Percentiles rank a stretch among this genome's conserved stretches.
Evolutionary conservation across 2,797 vertebrate genomes (phyloP).

Genomic region (Neosalanx taihuensis): DNA sequence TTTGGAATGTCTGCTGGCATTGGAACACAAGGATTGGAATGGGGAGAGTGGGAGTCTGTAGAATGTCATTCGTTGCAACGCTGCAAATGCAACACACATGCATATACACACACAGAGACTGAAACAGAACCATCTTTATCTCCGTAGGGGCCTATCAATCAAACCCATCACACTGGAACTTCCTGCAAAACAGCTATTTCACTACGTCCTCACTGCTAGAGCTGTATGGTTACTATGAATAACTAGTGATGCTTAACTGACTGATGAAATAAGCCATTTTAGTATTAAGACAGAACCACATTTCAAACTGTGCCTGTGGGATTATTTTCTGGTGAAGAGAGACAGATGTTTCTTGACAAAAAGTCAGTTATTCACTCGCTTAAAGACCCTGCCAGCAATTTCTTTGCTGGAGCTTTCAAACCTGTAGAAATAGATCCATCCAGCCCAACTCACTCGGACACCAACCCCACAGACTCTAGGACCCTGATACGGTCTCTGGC

Average conservation of each 20-base stretch:
- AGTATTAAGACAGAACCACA: too few species aligned
- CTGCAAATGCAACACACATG: conserved; percentile 24
- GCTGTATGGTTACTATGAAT: not conserved
- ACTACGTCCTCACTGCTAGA: conserved; percentile 18
- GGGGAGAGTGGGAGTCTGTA: conserved; percentile 40
- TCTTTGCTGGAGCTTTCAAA: not conserved
- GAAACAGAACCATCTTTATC: conserved; percentile 43
- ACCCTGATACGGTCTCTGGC: not conserved
- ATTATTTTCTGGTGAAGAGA: too few species aligned
- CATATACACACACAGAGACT: conserved; percentile 20
- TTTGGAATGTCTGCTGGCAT: conserved; percentile 32
- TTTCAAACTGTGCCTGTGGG: too few species aligned
- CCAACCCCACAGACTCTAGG: not conserved
- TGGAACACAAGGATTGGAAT: conserved; percentile 41
- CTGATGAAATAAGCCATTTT: too few species aligned
- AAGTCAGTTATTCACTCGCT: too few species aligned
- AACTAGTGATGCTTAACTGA: not conserved
- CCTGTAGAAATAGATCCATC: not conserved
- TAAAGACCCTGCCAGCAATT: not conserved
- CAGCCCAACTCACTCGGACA: not conserved
- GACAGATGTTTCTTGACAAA: too few species aligned
- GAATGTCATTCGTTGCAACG: conserved; percentile 44
- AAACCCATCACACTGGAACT: conserved; percentile 33
- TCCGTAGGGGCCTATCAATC: conserved; percentile 37
- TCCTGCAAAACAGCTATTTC: conserved; percentile 25